These are phyloP conservation scores for Takifugu ocellatus DNA, from an alignment of 2,797 vertebrate species.

Conservation along the genomic window DNA sequence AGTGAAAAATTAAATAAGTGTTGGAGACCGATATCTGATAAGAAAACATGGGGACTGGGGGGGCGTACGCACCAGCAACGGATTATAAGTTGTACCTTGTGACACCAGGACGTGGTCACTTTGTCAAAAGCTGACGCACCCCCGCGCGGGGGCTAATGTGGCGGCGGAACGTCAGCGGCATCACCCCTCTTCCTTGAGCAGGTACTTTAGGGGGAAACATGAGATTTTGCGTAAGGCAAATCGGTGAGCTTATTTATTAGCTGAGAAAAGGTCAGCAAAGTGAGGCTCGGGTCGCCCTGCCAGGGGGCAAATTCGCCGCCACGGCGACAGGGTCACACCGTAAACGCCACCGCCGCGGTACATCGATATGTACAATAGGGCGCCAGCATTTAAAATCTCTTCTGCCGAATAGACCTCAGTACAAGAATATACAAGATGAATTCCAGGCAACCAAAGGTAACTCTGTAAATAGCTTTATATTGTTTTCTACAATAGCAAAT, in stretches of 20 bases:
- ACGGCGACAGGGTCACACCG: conserved; percentile 61
- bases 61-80: conserved; percentile 62
- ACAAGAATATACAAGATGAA: conserved; percentile 60
- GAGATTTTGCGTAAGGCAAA: conserved; percentile 78
- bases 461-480: conserved; percentile 64
- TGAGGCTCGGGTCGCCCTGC: conserved; percentile 57
- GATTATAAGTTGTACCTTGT: conserved; percentile 61
- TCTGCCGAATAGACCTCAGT: conserved; percentile 53
- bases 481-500: conserved; percentile 49
- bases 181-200: conserved; percentile 59
- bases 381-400: conserved; percentile 59
- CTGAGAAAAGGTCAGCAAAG: conserved; percentile 64
- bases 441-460: conserved; percentile 67
- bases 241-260: conserved; percentile 79
- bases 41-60: conserved; percentile 15
- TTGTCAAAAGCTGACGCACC: conserved; percentile 56
- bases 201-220: conserved; percentile 62
- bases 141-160: conserved; percentile 45
- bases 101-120: conserved; percentile 62
- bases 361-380: conserved; percentile 65
- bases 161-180: conserved; percentile 40
- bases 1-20: conserved; percentile 72
- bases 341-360: conserved; percentile 65
- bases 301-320: conserved; percentile 53
- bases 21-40: conserved; percentile 40